These are phyloP conservation scores for Capreolus pygargus DNA, from an alignment of 2,113 vertebrate species.

Conservation along the genomic window DNA sequence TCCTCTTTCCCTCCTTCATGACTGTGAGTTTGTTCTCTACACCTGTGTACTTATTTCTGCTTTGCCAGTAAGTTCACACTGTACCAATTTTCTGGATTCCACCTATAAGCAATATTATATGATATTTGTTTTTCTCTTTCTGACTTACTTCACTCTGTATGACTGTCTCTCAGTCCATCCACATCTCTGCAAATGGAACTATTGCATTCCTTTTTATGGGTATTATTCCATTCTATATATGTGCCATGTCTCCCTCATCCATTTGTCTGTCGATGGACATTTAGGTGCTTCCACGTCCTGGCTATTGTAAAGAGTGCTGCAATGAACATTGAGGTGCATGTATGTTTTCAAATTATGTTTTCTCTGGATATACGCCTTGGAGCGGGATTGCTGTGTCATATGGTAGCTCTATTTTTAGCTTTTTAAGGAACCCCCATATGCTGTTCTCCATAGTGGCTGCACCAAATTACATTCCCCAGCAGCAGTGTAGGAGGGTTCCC, in stretches of 20 bases:
- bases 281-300: background rate
- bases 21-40: background rate
- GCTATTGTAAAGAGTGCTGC: background rate
- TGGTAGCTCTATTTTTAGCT: background rate
- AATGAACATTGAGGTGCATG: background rate
- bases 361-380: background rate
- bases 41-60: background rate
- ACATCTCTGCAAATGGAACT: background rate
- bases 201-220: background rate
- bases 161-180: background rate
- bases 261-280: background rate
- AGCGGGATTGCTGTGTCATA: background rate
- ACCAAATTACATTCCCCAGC: background rate
- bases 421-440: background rate
- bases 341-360: background rate
- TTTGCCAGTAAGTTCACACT: background rate
- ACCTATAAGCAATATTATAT: background rate
- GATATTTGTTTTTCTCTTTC: background rate
- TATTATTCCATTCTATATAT: background rate
- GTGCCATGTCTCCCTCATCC: background rate
- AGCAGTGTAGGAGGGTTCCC: background rate
- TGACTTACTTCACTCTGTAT: background rate
- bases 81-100: background rate
- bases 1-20: background rate
- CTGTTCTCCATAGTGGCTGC: background rate